phyloP scores from a whole-genome alignment of 2,797 vertebrate species.

The Manis javanica region DNA sequence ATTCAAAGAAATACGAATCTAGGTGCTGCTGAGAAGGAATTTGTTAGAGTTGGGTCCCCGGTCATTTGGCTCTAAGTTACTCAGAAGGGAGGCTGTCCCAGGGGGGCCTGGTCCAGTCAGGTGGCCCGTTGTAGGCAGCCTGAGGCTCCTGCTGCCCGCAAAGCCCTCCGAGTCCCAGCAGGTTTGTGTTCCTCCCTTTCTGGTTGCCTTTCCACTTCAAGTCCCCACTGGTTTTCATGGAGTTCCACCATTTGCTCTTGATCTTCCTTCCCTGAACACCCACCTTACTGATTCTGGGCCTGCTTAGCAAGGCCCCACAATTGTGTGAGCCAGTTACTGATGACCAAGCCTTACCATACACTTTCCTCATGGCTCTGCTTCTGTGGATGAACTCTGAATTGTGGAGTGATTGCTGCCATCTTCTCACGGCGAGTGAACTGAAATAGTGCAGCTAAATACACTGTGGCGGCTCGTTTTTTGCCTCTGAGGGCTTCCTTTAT shows the following conservation, averaged over 20 bases:
- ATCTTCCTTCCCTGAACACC: not conserved
- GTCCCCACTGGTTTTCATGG: not conserved
- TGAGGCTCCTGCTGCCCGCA: not conserved
- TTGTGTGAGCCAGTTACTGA: not conserved
- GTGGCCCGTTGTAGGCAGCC: not conserved
- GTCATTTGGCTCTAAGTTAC: not conserved
- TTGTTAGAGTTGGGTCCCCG: not conserved
- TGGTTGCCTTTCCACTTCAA: no score
- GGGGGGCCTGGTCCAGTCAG: not conserved
- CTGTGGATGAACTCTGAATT: not conserved
- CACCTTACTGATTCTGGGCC: not conserved
- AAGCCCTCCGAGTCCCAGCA: fast-evolving
- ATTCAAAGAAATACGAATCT: not conserved
- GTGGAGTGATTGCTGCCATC: not conserved
- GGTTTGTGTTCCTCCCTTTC: not conserved
- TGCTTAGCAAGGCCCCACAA: not conserved
- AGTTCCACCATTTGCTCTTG: not conserved
- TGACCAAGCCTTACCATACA: not conserved
- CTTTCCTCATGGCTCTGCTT: not conserved
- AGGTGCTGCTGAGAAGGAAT: not conserved
- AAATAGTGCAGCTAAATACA: not conserved
- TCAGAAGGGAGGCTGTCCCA: not conserved
- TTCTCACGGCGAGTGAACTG: not conserved
- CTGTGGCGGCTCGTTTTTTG: no score
- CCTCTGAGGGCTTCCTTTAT: not conserved